Conservation (phyloP, 2,888 invertebrate species). For the Nymphalis polychloros region DNA sequence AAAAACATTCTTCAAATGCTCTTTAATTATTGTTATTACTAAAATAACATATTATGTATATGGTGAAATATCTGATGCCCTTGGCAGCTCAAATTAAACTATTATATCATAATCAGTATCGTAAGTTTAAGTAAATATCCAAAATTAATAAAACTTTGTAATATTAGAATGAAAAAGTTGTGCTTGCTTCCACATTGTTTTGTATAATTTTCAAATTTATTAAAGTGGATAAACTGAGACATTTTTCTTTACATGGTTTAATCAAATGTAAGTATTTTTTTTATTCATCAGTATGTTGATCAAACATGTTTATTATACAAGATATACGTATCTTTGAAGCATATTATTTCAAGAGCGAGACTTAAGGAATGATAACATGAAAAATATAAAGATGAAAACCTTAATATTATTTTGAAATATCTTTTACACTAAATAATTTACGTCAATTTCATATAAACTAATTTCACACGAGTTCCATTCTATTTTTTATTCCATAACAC, state of each 20-base stretch:
- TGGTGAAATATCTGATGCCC: no score
- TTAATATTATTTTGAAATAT: neutral
- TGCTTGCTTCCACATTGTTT: neutral
- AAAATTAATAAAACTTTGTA: neutral
- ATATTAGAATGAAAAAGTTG: conserved; percentile 8
- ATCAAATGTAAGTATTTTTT: conserved; percentile 12
- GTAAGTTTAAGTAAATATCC: no score
- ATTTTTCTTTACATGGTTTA: conserved; percentile 9
- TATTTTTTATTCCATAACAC: no score
- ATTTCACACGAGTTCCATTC: neutral
- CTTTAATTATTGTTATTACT: no score
- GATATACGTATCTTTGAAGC: neutral
- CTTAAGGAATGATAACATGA: neutral
- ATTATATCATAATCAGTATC: no score
- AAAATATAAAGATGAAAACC: neutral
- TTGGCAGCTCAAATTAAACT: no score
- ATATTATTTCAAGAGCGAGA: neutral
- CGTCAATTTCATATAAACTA: neutral
- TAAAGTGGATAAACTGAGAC: conserved; percentile 6
- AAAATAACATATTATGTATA: no score
- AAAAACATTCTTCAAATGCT: no score
- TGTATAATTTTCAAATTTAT: conserved; percentile 5
- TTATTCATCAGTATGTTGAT: conserved; percentile 9
- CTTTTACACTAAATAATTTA: neutral
- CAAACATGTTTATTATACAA: conserved; percentile 9